Evolutionary conservation across 2,888 invertebrate genomes (phyloP).

Genomic region (Rotaria sp.): DNA sequence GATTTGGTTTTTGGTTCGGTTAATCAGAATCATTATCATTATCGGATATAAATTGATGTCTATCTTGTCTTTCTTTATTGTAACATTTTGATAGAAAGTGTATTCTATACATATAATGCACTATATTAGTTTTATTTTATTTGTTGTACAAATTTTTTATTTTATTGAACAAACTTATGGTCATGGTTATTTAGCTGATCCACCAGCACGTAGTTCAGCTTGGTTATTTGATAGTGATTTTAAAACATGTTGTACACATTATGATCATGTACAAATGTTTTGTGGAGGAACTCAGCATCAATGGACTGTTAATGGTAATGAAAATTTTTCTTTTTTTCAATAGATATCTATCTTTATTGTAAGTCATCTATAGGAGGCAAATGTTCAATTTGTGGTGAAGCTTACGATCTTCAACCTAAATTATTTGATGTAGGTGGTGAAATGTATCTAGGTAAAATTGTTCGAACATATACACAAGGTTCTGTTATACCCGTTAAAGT

Average conservation of each 20-base stretch:
- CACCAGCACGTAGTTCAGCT: conserved; percentile 38
- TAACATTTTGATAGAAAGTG: no score
- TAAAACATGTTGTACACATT: conserved; percentile 31
- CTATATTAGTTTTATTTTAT: background rate
- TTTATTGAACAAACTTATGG: background rate
- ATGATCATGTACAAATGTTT: conserved; percentile 37
- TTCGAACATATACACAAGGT: conserved; percentile 32
- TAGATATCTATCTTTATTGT: no score
- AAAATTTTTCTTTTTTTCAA: background rate
- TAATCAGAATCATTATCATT: no score
- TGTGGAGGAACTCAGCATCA: conserved; percentile 35
- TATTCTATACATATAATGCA: background rate
- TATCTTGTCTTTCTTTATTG: background rate
- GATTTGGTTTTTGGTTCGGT: background rate
- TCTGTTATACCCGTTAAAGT: conserved; percentile 19
- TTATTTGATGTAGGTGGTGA: conserved; percentile 29
- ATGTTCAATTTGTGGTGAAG: conserved; percentile 39
- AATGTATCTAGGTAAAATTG: conserved; percentile 39
- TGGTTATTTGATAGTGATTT: conserved; percentile 35
- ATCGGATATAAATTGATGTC: background rate
- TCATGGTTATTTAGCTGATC: conserved; percentile 22
- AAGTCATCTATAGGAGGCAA: background rate
- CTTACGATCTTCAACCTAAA: conserved; percentile 26
- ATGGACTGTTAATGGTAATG: conserved; percentile 28
- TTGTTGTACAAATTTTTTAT: background rate